A percentile compares a stretch with the other conserved stretches of the same genome.
phyloP scores from a whole-genome alignment of 2,888 invertebrate species.

The Cataglyphis livida region DNA sequence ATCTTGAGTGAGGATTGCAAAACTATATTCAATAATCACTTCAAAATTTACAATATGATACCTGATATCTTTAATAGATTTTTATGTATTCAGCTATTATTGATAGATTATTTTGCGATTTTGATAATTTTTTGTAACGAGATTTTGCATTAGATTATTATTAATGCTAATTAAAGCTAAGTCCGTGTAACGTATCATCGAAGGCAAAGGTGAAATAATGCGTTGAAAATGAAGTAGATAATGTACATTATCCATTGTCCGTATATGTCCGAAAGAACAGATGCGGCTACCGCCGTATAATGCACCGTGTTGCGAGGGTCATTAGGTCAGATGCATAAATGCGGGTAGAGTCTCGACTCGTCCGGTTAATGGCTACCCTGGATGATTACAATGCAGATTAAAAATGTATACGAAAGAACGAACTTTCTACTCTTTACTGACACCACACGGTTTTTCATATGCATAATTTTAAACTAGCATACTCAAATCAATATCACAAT shows the following conservation, averaged over 20 bases:
- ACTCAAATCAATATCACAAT: neutral
- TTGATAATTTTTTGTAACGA: neutral
- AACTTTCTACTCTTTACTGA: neutral
- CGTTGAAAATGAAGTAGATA: constrained; percentile 40
- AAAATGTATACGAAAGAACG: neutral
- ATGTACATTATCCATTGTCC: constrained; percentile 7
- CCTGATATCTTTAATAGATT: neutral
- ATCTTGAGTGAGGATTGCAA: too few species aligned
- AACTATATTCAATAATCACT: too few species aligned
- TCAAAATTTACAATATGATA: too few species aligned
- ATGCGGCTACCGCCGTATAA: constrained; percentile 22
- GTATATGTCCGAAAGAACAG: constrained; percentile 13
- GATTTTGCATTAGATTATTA: neutral
- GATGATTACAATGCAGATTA: neutral
- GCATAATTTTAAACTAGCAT: neutral
- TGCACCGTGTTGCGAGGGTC: constrained; percentile 26
- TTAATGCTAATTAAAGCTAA: neutral
- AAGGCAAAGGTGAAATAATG: neutral
- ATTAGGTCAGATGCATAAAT: constrained; percentile 51
- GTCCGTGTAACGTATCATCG: neutral
- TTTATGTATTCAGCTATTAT: neutral
- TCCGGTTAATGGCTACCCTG: neutral
- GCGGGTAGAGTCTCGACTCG: neutral
- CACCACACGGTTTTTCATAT: neutral
- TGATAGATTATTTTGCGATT: neutral